Conservation (phyloP, 2,888 invertebrate species). For the Malacosoma neustria region DNA sequence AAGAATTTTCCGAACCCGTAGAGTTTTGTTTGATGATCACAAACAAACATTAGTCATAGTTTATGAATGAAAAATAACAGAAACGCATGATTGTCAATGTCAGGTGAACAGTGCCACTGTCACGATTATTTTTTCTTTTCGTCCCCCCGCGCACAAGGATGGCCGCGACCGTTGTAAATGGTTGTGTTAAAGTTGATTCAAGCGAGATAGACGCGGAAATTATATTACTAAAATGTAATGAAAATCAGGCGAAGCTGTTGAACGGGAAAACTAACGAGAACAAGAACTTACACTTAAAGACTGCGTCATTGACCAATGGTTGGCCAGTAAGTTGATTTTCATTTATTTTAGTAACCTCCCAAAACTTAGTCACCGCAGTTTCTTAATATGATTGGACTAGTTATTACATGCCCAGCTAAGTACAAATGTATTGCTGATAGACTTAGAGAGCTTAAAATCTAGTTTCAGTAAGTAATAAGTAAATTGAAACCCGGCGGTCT, state of each 20-base stretch:
- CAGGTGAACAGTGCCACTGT: not conserved
- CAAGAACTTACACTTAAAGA: conserved; percentile 44
- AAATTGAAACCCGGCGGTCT: too few species aligned
- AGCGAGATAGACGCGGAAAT: conserved; percentile 17
- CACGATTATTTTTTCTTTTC: not conserved
- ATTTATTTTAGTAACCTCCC: conserved; percentile 23
- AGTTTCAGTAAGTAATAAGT: too few species aligned
- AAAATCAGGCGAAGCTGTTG: conserved; percentile 21
- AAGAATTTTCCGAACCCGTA: too few species aligned
- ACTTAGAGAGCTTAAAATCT: too few species aligned
- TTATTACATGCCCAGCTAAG: too few species aligned
- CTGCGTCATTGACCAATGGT: conserved; percentile 31
- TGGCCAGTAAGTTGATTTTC: conserved; percentile 40
- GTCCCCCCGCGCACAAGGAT: conserved; percentile 28
- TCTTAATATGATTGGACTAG: too few species aligned
- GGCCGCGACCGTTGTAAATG: conserved; percentile 33
- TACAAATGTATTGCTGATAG: too few species aligned
- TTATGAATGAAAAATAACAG: too few species aligned
- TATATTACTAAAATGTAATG: conserved; percentile 29
- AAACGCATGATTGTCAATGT: not conserved
- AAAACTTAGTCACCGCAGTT: conserved; percentile 5
- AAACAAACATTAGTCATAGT: too few species aligned
- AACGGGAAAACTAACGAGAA: conserved; percentile 38
- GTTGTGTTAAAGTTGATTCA: conserved; percentile 28
- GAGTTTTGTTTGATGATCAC: too few species aligned